phyloP scores from a whole-genome alignment of 1,140 invertebrate species.

The Alviniconcha marisindica region DNA sequence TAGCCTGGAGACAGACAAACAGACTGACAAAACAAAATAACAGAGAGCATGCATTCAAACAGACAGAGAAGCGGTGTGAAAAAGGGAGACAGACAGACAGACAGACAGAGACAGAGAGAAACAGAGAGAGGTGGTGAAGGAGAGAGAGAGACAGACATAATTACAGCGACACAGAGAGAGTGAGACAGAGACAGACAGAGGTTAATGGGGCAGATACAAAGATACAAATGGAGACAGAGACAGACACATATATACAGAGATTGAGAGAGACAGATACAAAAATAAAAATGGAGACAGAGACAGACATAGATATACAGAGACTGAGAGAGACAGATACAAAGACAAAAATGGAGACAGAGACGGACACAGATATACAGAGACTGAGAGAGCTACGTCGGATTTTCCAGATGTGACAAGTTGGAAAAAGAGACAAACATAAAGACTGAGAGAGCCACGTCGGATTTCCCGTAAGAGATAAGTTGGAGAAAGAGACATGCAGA shows the following conservation, averaged over 20 bases:
- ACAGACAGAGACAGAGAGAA: not conserved
- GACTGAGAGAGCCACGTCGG: too few relatives aligned
- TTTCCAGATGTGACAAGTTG: too few relatives aligned
- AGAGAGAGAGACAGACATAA: conserved; percentile 6
- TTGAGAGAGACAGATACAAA: not conserved
- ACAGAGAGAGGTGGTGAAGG: not conserved
- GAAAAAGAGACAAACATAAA: not conserved
- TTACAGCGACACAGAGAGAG: not conserved
- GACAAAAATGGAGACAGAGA: too few relatives aligned
- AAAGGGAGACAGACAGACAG: not conserved
- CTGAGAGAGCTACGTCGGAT: not conserved
- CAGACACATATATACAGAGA: too few relatives aligned
- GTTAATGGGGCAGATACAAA: too few relatives aligned
- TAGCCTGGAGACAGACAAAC: too few relatives aligned
- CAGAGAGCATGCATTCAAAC: too few relatives aligned
- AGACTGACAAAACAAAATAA: too few relatives aligned
- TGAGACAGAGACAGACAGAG: too few relatives aligned
- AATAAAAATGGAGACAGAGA: not conserved
- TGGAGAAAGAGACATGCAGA: too few relatives aligned
- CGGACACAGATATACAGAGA: not conserved
- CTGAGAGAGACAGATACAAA: not conserved
- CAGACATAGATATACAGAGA: not conserved
- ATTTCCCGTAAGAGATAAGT: not conserved
- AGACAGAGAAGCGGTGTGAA: not conserved
- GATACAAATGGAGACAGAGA: too few relatives aligned